Percentiles rank a stretch among this genome's conserved stretches.
Evolutionary conservation across 2,888 invertebrate species (phyloP).

Genomic region (Athalia circularis): DNA sequence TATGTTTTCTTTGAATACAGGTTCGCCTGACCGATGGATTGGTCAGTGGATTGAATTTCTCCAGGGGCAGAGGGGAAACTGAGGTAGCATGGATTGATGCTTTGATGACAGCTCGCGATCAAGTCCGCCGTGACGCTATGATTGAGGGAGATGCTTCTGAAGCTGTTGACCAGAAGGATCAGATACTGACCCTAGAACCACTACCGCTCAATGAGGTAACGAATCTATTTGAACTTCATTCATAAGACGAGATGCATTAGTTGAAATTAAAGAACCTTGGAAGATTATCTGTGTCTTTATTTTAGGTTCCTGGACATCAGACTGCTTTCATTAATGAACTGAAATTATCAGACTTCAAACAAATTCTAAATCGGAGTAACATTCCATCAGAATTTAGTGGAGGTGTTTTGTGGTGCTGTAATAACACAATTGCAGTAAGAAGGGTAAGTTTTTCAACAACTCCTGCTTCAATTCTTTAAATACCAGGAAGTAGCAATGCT

Average conservation of each 20-base stretch:
- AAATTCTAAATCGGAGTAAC: slow-evolving; percentile 84
- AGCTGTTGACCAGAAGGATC: slow-evolving; percentile 72
- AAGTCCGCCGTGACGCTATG: slow-evolving; percentile 77
- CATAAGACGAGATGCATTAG: background rate
- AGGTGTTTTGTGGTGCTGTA: slow-evolving; percentile 95
- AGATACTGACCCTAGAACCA: slow-evolving; percentile 84
- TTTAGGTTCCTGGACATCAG: slow-evolving; percentile 81
- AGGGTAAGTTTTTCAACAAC: slow-evolving; percentile 77
- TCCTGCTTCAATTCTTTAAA: slow-evolving; percentile 40
- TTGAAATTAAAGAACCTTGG: background rate
- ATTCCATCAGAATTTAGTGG: slow-evolving; percentile 91
- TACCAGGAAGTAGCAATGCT: background rate
- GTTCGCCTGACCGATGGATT: slow-evolving; percentile 94
- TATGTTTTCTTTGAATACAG: slow-evolving; percentile 72
- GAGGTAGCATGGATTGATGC: slow-evolving; percentile 98
- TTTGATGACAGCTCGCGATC: slow-evolving; percentile 78
- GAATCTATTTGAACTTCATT: background rate
- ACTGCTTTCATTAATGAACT: slow-evolving; percentile 95
- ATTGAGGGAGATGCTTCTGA: slow-evolving; percentile 76
- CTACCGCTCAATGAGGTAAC: slow-evolving; percentile 74
- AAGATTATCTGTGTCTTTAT: slow-evolving; percentile 35
- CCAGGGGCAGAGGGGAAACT: slow-evolving; percentile 88
- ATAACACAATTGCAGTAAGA: slow-evolving; percentile 91
- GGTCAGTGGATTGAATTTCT: slow-evolving; percentile 90
- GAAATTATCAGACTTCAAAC: slow-evolving; percentile 93